Evolutionary conservation across 2,797 vertebrate genomes (phyloP).

Genomic region (Odontamblyopus rebecca): DNA sequence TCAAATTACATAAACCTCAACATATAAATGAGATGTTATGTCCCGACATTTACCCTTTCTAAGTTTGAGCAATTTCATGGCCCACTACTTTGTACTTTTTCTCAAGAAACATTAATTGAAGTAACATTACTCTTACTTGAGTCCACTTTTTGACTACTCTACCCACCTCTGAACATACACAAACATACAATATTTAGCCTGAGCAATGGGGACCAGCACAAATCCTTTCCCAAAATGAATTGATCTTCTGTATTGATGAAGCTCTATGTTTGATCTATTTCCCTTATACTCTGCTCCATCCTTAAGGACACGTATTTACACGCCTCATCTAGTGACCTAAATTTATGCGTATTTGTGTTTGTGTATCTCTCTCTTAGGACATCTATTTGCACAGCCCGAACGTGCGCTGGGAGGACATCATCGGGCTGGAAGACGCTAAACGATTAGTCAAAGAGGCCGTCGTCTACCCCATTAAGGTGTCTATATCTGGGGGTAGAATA

Average conservation of each 20-base stretch:
- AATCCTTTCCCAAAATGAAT: conserved; percentile 40
- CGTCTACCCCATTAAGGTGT: conserved; percentile 86
- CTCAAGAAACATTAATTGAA: too few species aligned
- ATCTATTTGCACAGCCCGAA: conserved; percentile 96
- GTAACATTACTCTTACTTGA: too few species aligned
- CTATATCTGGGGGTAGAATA: conserved; percentile 62
- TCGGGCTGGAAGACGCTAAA: conserved; percentile 92
- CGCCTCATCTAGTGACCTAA: conserved; percentile 27
- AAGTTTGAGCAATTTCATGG: too few species aligned
- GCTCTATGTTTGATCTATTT: conserved; percentile 40
- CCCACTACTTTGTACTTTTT: too few species aligned
- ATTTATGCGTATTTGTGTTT: conserved; percentile 10
- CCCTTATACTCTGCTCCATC: conserved; percentile 40
- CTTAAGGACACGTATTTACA: conserved; percentile 55
- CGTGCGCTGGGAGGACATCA: conserved; percentile 93
- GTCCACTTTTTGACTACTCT: too few species aligned
- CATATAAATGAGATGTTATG: too few species aligned
- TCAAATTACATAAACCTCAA: too few species aligned
- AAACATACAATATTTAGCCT: background rate
- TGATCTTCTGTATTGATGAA: conserved; percentile 51
- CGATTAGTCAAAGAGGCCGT: conserved; percentile 97
- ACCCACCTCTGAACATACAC: background rate
- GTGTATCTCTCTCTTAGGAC: conserved; percentile 73
- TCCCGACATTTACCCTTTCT: too few species aligned
- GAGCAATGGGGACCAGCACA: conserved; percentile 56